Evolutionary conservation across 2,113 vertebrate species (phyloP).

Genomic region (Myanophis thanlyinensis): DNA sequence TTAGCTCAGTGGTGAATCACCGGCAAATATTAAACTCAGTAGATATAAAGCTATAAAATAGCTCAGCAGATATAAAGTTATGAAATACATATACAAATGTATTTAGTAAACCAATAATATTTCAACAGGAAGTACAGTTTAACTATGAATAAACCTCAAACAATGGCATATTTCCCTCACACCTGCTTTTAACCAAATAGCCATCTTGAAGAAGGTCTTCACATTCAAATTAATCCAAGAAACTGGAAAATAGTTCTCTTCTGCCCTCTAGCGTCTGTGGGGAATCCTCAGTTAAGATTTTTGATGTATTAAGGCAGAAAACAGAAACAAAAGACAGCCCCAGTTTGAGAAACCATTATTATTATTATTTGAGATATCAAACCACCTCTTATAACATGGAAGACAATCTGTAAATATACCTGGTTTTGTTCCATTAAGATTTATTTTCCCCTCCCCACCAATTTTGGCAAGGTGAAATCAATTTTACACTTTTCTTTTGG

Average conservation of each 20-base stretch:
- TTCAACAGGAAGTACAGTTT: background rate
- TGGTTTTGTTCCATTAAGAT: conserved; percentile 26
- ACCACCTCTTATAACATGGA: background rate
- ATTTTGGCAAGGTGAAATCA: conserved; percentile 36
- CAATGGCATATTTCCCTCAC: background rate
- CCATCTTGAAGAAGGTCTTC: conserved; percentile 17
- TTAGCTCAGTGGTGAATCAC: background rate
- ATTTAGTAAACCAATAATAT: background rate
- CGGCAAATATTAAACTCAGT: background rate
- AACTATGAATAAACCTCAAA: background rate
- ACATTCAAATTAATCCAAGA: conserved; percentile 18
- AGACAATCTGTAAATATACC: conserved; percentile 3
- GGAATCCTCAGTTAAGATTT: background rate
- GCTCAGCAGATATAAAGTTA: background rate
- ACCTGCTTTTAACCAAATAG: background rate
- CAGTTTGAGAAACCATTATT: background rate
- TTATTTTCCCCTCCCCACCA: background rate
- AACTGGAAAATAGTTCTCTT: conserved; percentile 55
- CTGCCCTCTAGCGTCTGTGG: conserved; percentile 69
- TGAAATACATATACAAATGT: background rate
- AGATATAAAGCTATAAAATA: background rate
- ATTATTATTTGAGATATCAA: conserved; percentile 14
- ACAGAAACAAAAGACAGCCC: background rate
- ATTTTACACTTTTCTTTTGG: background rate
- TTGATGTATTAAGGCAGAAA: background rate